phyloP scores from a whole-genome alignment of 2,113 vertebrate species.

The Microcebus ravelobensis region DNA sequence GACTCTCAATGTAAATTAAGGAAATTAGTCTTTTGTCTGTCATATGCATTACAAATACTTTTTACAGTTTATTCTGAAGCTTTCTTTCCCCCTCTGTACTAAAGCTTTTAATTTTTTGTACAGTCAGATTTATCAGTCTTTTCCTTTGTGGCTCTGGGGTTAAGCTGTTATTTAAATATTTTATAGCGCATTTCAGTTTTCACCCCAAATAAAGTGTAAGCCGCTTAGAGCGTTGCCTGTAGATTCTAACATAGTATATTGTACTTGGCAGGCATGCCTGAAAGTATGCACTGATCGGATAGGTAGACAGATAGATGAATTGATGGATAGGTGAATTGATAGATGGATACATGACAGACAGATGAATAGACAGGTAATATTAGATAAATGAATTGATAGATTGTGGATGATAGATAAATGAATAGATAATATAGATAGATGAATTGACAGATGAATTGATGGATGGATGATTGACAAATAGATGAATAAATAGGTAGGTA shows the following conservation, averaged over 20 bases:
- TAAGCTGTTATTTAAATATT: constrained; percentile 66
- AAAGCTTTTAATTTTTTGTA: constrained; percentile 21
- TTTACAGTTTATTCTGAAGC: constrained; percentile 23
- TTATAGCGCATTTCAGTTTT: constrained; percentile 46
- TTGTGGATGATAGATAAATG: background rate
- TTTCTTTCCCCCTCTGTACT: background rate
- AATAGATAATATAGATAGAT: background rate
- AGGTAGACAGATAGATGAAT: background rate
- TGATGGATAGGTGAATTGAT: background rate
- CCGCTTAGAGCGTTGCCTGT: background rate
- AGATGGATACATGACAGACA: background rate
- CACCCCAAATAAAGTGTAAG: background rate
- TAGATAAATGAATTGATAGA: background rate
- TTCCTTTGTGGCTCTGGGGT: constrained; percentile 60
- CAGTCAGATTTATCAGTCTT: constrained; percentile 44
- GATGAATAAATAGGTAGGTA: background rate
- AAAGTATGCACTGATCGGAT: background rate
- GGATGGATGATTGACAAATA: background rate
- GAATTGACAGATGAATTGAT: background rate
- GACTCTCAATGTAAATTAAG: constrained; percentile 39
- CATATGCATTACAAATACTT: background rate
- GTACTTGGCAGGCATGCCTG: background rate
- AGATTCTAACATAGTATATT: background rate
- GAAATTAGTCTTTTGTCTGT: constrained; percentile 55
- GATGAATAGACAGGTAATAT: background rate